Evolutionary conservation across 2,797 vertebrate species (phyloP).

Genomic region (Gobio occitaniae): DNA sequence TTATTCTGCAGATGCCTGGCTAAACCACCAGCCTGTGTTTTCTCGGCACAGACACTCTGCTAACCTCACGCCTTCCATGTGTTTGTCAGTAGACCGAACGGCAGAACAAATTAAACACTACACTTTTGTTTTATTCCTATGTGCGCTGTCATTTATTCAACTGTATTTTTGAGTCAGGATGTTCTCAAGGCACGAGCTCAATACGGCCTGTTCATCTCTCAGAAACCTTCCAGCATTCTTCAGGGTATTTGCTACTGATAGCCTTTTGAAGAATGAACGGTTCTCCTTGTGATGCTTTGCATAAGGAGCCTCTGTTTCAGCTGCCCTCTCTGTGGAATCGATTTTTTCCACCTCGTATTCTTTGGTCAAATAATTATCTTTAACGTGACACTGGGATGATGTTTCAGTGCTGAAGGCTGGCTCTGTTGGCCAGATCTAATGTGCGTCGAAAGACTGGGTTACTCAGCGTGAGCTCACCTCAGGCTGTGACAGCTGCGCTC

Average conservation of each 20-base stretch:
- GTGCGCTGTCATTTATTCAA: background rate
- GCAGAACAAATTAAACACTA: slow-evolving; percentile 21
- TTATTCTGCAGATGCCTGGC: background rate
- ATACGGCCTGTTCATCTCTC: slow-evolving; percentile 26
- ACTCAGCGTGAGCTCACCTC: slow-evolving; percentile 59
- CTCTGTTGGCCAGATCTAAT: slow-evolving; percentile 37
- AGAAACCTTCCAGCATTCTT: slow-evolving; percentile 31
- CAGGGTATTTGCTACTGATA: slow-evolving; percentile 22
- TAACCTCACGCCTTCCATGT: slow-evolving; percentile 17
- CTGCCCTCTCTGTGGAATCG: slow-evolving; percentile 53
- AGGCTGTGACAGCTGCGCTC: slow-evolving; percentile 67
- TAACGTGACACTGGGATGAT: slow-evolving; percentile 62
- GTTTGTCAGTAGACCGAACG: slow-evolving; percentile 25
- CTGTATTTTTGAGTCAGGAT: slow-evolving; percentile 2
- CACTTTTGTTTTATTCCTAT: slow-evolving; percentile 21
- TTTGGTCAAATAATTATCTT: slow-evolving; percentile 64
- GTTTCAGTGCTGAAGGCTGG: slow-evolving; percentile 45
- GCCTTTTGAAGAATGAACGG: slow-evolving; percentile 18
- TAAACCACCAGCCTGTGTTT: slow-evolving; percentile 17
- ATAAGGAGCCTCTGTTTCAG: slow-evolving; percentile 46
- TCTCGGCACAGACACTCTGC: slow-evolving; percentile 4
- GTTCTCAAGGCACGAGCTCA: slow-evolving; percentile 12
- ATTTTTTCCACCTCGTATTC: slow-evolving; percentile 67
- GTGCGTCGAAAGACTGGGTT: slow-evolving; percentile 51
- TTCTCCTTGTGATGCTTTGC: slow-evolving; percentile 41